Conservation (phyloP, 2,888 invertebrate genomes). For the Tyria jacobaeae region DNA sequence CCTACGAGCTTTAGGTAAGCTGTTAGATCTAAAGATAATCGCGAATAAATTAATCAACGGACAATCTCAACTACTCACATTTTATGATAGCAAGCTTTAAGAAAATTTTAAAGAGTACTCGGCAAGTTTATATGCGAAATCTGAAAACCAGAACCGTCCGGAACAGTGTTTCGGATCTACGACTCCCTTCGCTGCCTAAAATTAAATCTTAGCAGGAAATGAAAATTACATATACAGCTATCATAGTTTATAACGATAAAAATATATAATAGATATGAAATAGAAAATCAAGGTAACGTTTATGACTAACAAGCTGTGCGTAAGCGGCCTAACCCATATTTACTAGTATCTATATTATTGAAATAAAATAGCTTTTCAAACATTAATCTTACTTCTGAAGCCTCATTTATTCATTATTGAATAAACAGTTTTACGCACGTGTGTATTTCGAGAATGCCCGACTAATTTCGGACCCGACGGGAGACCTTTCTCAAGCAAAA, state of each 20-base stretch:
- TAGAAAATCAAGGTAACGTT: not conserved
- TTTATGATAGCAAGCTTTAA: too few species aligned
- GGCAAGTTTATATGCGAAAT: not conserved
- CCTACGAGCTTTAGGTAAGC: too few species aligned
- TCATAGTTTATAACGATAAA: not conserved
- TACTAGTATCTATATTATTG: conserved; percentile 11
- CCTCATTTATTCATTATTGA: too few species aligned
- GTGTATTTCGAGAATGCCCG: too few species aligned
- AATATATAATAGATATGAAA: not conserved
- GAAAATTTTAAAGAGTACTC: too few species aligned
- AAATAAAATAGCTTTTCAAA: conserved; percentile 37
- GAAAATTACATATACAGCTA: not conserved
- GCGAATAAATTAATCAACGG: too few species aligned
- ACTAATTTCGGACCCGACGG: too few species aligned
- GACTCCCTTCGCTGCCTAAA: not conserved
- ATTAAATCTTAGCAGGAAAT: not conserved
- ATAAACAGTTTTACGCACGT: too few species aligned
- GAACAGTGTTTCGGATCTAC: not conserved
- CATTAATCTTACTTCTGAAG: too few species aligned
- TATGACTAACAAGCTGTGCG: not conserved
- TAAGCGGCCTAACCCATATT: not conserved
- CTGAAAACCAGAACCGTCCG: not conserved
- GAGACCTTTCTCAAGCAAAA: too few species aligned
- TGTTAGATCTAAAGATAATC: too few species aligned
- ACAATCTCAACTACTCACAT: too few species aligned